Evolutionary conservation across 1,140 invertebrate genomes (phyloP).

Genomic region (Probaryconus sp.): DNA sequence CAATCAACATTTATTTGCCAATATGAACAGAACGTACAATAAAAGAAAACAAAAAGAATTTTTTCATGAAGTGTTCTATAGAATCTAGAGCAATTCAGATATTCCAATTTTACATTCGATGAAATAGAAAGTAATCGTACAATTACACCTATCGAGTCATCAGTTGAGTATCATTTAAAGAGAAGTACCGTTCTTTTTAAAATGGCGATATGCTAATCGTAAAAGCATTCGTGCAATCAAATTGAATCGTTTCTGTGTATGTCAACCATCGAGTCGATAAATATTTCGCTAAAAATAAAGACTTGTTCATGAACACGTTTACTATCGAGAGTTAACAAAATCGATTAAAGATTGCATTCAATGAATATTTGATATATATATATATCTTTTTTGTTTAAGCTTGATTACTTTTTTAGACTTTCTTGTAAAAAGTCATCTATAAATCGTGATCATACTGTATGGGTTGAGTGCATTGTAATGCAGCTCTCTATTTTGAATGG

Average conservation of each 20-base stretch:
- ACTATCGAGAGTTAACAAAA: constrained; percentile 5
- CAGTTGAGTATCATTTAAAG: neutral
- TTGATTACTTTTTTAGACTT: no score
- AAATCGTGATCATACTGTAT: no score
- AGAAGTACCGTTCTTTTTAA: constrained; percentile 3
- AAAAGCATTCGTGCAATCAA: neutral
- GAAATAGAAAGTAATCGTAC: neutral
- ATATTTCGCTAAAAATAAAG: constrained; percentile 20
- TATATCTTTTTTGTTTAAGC: no score
- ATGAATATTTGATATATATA: constrained; percentile 20
- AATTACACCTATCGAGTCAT: constrained; percentile 6
- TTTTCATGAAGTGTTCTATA: no score
- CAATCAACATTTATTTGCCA: no score
- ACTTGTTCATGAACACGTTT: neutral
- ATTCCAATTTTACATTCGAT: no score
- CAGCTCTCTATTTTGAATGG: constrained; percentile 45
- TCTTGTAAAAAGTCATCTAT: no score
- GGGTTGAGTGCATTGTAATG: no score
- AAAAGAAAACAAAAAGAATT: no score
- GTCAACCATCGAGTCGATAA: neutral
- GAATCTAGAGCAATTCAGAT: no score
- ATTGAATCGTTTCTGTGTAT: neutral
- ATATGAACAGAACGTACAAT: no score
- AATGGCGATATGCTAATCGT: constrained; percentile 6
- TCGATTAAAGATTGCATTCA: constrained; percentile 18